Evolutionary conservation across 2,113 vertebrate genomes (phyloP).

Genomic region (Passer domesticus): DNA sequence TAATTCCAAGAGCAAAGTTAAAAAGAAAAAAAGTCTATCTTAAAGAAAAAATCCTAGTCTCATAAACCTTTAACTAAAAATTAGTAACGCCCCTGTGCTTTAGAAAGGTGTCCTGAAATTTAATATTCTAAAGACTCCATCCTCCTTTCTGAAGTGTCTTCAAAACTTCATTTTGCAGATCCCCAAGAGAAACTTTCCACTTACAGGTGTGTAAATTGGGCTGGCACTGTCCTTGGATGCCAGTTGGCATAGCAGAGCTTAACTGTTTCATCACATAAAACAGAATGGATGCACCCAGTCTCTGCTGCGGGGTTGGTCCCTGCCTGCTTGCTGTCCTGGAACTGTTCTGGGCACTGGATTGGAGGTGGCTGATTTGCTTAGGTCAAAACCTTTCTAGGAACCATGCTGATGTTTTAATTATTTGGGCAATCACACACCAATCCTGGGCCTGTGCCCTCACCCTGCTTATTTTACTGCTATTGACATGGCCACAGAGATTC

Average conservation of each 20-base stretch:
- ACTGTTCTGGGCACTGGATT: not conserved
- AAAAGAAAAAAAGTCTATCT: not conserved
- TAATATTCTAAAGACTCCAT: not conserved
- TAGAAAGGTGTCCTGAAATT: not conserved
- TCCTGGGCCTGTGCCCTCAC: not conserved
- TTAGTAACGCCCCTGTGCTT: not conserved
- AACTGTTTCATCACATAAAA: not conserved
- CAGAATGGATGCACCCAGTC: not conserved
- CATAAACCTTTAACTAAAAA: not conserved
- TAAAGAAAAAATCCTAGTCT: not conserved
- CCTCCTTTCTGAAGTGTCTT: not conserved
- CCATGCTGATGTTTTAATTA: not conserved
- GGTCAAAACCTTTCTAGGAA: not conserved
- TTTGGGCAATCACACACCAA: accelerated
- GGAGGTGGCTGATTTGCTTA: not conserved
- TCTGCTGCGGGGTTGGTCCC: not conserved
- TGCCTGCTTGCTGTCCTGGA: not conserved
- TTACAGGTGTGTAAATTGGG: not conserved
- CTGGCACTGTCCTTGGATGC: accelerated
- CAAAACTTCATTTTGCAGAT: not conserved
- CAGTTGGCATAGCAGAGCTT: accelerated
- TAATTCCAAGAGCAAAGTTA: not conserved
- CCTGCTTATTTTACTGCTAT: not conserved
- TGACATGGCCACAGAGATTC: not conserved
- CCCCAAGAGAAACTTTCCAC: not conserved